Evolutionary conservation across 2,797 vertebrate species (phyloP).

Genomic region (Rhyacichthys aspro): DNA sequence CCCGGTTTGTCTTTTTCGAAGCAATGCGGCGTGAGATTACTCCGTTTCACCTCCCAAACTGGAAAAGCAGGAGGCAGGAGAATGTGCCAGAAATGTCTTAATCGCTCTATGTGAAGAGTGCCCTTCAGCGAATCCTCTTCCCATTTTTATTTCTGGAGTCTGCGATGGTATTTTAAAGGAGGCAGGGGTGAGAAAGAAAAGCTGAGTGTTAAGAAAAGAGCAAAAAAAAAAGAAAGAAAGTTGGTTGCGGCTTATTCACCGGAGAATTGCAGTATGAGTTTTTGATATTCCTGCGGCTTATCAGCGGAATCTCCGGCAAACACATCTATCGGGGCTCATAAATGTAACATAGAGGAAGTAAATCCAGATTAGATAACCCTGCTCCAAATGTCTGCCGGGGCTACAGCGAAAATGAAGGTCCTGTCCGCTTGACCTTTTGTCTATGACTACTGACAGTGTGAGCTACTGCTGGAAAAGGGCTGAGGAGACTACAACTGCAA

Average conservation of each 20-base stretch:
- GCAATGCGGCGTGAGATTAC: slow-evolving; percentile 70
- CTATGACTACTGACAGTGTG: slow-evolving; percentile 29
- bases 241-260: slow-evolving; percentile 32
- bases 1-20: slow-evolving; percentile 61
- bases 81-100: slow-evolving; percentile 67
- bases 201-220: slow-evolving; percentile 9
- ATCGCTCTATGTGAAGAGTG: slow-evolving; percentile 61
- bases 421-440: slow-evolving; percentile 54
- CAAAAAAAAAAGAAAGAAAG: no score
- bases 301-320: slow-evolving; percentile 54
- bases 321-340: slow-evolving; percentile 47
- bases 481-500: neutral
- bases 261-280: slow-evolving; percentile 48
- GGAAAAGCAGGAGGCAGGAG: slow-evolving; percentile 44
- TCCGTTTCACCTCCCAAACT: slow-evolving; percentile 62
- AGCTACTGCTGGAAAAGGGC: slow-evolving; percentile 5
- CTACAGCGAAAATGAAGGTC: slow-evolving; percentile 47
- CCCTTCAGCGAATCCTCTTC: slow-evolving; percentile 64
- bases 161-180: slow-evolving; percentile 36
- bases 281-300: slow-evolving; percentile 61
- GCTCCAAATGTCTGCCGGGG: slow-evolving; percentile 33
- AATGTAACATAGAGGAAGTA: slow-evolving; percentile 60
- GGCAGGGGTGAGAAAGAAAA: slow-evolving; percentile 8
- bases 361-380: slow-evolving; percentile 58
- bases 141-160: slow-evolving; percentile 57